Percentiles rank a stretch among this genome's conserved stretches.
These are phyloP conservation scores for Oegoconia quadripuncta DNA, from an alignment of 2,888 invertebrate genomes.

Conservation along the genomic window DNA sequence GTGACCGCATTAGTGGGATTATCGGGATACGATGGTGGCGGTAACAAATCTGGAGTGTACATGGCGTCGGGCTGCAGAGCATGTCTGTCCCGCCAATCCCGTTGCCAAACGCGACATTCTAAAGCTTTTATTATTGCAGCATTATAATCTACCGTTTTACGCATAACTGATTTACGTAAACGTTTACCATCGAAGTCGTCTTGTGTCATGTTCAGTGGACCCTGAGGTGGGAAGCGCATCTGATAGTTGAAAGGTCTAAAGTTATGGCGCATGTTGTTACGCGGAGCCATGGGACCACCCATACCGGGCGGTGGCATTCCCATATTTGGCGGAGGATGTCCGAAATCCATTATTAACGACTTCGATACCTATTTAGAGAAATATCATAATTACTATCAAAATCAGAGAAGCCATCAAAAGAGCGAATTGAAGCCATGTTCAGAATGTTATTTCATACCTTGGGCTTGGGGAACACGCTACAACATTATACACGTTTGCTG, in stretches of 20 bases:
- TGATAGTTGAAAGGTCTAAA: conserved; percentile 74
- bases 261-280: conserved; percentile 70
- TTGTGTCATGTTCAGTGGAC: conserved; percentile 85
- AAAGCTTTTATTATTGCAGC: conserved; percentile 94
- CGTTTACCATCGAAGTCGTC: conserved; percentile 98
- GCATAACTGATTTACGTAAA: conserved; percentile 96
- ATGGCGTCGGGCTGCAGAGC: conserved; percentile 96
- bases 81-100: conserved; percentile 93
- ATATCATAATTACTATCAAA: conserved; percentile 47
- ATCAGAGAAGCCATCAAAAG: conserved; percentile 14
- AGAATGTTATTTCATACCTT: conserved; percentile 52
- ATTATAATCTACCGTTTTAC: conserved; percentile 99
- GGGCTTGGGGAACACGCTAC: conserved; percentile 44
- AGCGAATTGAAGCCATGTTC: background rate
- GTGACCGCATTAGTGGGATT: conserved; percentile 98
- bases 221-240: conserved; percentile 73
- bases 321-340: conserved; percentile 69
- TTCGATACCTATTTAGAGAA: conserved; percentile 72
- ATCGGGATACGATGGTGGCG: conserved; percentile 95
- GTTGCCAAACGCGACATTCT: conserved; percentile 96
- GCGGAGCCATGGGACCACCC: conserved; percentile 44
- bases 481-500: conserved; percentile 56
- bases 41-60: conserved; percentile 95
- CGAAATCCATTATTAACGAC: conserved; percentile 69
- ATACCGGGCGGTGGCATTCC: conserved; percentile 36